phyloP scores from a whole-genome alignment of 2,113 vertebrate genomes.

The Sinocyclocheilus anophthalmus region DNA sequence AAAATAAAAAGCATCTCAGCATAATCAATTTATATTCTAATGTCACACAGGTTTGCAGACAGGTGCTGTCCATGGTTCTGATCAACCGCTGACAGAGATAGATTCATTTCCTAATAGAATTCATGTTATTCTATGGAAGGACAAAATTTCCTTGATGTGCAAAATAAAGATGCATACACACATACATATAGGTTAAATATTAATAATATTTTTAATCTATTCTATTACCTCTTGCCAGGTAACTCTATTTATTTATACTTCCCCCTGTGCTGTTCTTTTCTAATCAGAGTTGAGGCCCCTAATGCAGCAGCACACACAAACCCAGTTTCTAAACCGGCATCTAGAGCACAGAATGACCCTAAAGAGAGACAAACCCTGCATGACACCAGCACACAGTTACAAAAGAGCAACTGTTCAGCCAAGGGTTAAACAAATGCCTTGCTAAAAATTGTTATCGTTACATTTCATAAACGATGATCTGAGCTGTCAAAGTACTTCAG shows the following conservation, averaged over 20 bases:
- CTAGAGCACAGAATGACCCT: background rate
- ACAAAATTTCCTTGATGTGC: background rate
- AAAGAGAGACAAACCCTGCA: background rate
- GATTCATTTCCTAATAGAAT: background rate
- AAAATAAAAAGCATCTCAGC: background rate
- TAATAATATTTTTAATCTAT: background rate
- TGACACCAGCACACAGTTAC: background rate
- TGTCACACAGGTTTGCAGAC: background rate
- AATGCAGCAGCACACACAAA: constrained; percentile 1
- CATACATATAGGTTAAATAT: background rate
- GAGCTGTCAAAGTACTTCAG: background rate
- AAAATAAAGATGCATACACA: background rate
- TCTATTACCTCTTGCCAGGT: too few relatives aligned
- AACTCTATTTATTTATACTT: too few relatives aligned
- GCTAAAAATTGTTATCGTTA: background rate
- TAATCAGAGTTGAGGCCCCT: background rate
- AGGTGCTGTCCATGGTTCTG: constrained; percentile 29
- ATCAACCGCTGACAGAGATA: background rate
- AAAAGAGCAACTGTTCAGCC: constrained; percentile 23
- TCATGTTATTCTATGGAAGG: too few relatives aligned
- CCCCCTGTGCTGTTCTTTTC: background rate
- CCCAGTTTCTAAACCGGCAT: background rate
- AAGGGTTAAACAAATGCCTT: background rate
- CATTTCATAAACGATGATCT: constrained; percentile 12
- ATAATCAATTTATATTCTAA: background rate